Conservation (phyloP, 2,113 vertebrate species). For the Phylloscopus trochilus region DNA sequence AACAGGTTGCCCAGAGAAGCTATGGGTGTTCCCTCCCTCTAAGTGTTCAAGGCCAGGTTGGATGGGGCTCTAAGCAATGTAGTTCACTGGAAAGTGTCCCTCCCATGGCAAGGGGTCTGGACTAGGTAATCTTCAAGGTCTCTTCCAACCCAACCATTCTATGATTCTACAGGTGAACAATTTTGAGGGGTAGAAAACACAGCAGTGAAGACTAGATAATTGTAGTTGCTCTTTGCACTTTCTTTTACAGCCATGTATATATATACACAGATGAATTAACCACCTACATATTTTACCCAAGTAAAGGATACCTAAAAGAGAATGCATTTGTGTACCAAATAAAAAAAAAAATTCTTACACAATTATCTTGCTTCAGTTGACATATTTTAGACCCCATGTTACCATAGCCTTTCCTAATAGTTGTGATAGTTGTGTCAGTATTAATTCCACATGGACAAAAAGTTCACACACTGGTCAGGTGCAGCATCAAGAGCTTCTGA, state of each 20-base stretch:
- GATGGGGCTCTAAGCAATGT: not conserved
- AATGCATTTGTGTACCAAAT: not conserved
- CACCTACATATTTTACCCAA: not conserved
- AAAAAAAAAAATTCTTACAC: not conserved
- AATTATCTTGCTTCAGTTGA: not conserved
- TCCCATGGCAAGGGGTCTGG: too few relatives aligned
- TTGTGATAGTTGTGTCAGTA: not conserved
- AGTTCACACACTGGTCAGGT: not conserved
- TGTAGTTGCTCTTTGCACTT: not conserved
- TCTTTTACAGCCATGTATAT: not conserved
- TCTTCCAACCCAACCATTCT: not conserved
- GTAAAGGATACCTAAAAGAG: not conserved
- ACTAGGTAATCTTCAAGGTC: not conserved
- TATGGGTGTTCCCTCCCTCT: not conserved
- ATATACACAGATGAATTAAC: not conserved
- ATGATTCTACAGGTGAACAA: not conserved
- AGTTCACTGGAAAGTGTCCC: not conserved
- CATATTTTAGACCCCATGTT: fast-evolving
- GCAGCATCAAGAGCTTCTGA: not conserved
- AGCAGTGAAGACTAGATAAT: not conserved
- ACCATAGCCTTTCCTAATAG: not conserved
- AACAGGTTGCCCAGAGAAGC: not conserved
- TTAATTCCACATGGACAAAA: not conserved
- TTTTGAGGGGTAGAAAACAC: not conserved
- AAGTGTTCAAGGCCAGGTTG: not conserved